phyloP scores from a whole-genome alignment of 2,113 vertebrate species.

The Lepus europaeus region DNA sequence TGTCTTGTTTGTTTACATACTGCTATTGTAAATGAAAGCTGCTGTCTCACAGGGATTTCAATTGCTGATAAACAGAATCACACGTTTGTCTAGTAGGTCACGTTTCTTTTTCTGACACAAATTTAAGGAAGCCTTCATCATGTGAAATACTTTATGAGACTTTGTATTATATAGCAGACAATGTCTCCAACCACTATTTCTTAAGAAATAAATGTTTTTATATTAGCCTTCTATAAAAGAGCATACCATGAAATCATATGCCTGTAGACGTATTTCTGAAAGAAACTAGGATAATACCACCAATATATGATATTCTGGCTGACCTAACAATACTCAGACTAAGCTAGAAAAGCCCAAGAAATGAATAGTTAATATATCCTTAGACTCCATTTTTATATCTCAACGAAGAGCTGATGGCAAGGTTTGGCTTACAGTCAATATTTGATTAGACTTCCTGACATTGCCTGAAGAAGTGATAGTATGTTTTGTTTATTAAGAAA shows the following conservation, averaged over 20 bases:
- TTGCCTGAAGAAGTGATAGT: slow-evolving; percentile 70
- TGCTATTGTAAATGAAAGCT: not conserved
- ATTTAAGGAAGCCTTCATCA: slow-evolving; percentile 24
- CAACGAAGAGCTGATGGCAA: slow-evolving; percentile 59
- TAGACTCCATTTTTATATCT: slow-evolving; percentile 58
- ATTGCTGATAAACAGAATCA: not conserved
- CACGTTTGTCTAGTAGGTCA: not conserved
- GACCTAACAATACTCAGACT: slow-evolving; percentile 26
- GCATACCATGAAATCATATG: slow-evolving; percentile 11
- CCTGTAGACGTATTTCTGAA: slow-evolving; percentile 52
- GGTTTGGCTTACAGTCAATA: slow-evolving; percentile 54
- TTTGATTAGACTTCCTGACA: slow-evolving; percentile 77
- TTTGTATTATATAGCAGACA: not conserved
- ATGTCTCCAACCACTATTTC: slow-evolving; percentile 38
- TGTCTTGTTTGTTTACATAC: not conserved
- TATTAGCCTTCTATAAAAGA: slow-evolving; percentile 1
- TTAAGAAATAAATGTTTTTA: slow-evolving; percentile 51
- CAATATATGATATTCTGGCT: slow-evolving; percentile 20
- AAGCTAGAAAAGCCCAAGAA: slow-evolving; percentile 42
- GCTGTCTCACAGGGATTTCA: not conserved
- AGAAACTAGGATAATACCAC: slow-evolving; percentile 39
- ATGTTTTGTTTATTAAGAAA: slow-evolving; percentile 72
- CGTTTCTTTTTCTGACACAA: not conserved
- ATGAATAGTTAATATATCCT: slow-evolving; percentile 67
- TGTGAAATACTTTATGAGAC: not conserved